Conservation (phyloP, 2,113 vertebrate genomes). For the Hippocampus mohnikei region DNA sequence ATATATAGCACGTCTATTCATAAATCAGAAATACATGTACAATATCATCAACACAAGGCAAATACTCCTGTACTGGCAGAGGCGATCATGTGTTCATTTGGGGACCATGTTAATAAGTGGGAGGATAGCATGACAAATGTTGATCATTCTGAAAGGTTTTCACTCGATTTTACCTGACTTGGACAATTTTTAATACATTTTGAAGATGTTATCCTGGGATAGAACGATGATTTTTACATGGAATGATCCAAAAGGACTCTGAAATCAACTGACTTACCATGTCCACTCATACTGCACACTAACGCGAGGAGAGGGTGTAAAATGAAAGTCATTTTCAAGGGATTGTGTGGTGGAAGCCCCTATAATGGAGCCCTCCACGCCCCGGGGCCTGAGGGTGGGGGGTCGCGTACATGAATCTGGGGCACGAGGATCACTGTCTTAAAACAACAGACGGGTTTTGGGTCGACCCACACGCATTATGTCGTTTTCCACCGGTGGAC, state of each 20-base stretch:
- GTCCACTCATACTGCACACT: neutral
- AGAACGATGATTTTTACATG: neutral
- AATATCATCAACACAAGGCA: too few relatives aligned
- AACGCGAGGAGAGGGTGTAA: neutral
- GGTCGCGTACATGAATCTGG: constrained; percentile 28
- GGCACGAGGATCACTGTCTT: constrained; percentile 35
- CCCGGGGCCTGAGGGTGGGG: constrained; percentile 14
- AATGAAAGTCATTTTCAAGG: constrained; percentile 49
- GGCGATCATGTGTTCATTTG: too few relatives aligned
- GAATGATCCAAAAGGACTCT: neutral
- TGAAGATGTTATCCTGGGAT: neutral
- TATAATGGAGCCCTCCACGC: constrained; percentile 19
- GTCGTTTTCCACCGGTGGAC: neutral
- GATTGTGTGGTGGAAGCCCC: constrained; percentile 26
- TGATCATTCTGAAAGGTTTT: neutral
- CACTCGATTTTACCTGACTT: neutral
- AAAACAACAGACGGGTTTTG: constrained; percentile 31
- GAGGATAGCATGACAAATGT: neutral
- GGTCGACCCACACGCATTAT: neutral
- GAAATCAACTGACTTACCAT: neutral
- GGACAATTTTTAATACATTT: neutral
- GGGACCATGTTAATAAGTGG: too few relatives aligned
- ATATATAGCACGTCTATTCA: too few relatives aligned
- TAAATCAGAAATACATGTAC: too few relatives aligned
- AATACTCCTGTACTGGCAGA: too few relatives aligned